Evolutionary conservation across 2,797 vertebrate species (phyloP).

Genomic region (Diplodus puntazzo): DNA sequence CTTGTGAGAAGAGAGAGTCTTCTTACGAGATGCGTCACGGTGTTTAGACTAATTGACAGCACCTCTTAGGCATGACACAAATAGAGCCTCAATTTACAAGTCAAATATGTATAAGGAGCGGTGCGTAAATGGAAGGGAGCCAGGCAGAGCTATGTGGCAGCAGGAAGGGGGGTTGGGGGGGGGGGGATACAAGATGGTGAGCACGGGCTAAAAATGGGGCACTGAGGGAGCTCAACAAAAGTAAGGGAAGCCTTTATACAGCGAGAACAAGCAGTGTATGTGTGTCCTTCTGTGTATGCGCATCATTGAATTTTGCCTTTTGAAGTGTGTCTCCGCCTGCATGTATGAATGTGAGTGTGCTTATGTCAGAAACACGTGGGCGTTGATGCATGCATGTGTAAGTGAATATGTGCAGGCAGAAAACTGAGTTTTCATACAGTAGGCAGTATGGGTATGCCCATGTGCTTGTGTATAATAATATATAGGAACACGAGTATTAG

Average conservation of each 20-base stretch:
- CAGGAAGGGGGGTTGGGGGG: not conserved
- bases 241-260: not conserved
- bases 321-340: slow-evolving; percentile 11
- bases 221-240: slow-evolving; percentile 4
- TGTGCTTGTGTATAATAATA: slow-evolving; percentile 23
- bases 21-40: slow-evolving; percentile 60
- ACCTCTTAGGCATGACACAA: slow-evolving; percentile 80
- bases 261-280: not conserved
- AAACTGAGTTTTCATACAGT: slow-evolving; percentile 18
- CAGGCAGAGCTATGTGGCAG: slow-evolving; percentile 52
- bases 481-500: not conserved
- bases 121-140: slow-evolving; percentile 54
- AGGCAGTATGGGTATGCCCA: not conserved
- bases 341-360: slow-evolving; percentile 12
- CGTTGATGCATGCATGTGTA: slow-evolving; percentile 1
- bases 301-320: slow-evolving; percentile 16
- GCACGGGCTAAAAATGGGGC: slow-evolving; percentile 30
- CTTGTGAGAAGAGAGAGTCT: slow-evolving; percentile 8
- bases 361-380: slow-evolving; percentile 29
- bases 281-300: not conserved
- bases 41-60: slow-evolving; percentile 79
- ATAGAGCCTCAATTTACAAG: slow-evolving; percentile 82
- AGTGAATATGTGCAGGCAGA: not conserved
- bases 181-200: slow-evolving; percentile 26
- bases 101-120: slow-evolving; percentile 74